phyloP scores from a whole-genome alignment of 2,113 vertebrate species.

The Pycnonotus jocosus region DNA sequence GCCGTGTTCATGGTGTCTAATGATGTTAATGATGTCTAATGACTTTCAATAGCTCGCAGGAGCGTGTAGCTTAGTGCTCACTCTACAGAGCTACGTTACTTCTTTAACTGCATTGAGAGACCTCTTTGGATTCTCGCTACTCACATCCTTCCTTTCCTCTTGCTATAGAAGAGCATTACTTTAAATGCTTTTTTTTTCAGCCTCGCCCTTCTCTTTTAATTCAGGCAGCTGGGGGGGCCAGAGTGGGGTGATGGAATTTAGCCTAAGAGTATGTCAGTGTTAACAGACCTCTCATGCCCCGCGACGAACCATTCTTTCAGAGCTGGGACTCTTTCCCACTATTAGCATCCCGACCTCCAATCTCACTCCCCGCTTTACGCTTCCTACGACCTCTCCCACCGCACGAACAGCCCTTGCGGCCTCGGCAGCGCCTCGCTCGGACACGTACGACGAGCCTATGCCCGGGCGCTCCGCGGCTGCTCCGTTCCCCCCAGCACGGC shows the following conservation, averaged over 20 bases:
- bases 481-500: rapidly evolving
- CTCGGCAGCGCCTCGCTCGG: background rate
- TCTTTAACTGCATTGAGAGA: background rate
- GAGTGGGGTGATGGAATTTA: background rate
- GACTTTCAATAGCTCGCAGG: background rate
- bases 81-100: background rate
- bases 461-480: background rate
- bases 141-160: background rate
- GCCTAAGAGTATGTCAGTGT: background rate
- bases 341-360: background rate
- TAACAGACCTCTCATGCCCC: background rate
- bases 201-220: background rate
- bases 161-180: background rate
- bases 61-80: background rate
- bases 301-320: background rate
- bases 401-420: background rate
- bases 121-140: background rate
- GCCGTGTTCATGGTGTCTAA: background rate
- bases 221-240: background rate
- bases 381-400: background rate
- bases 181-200: background rate
- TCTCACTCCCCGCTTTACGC: background rate
- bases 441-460: too few relatives aligned
- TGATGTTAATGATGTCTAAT: background rate
- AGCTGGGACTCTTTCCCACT: background rate